These are phyloP conservation scores for Nomada hirtipes DNA, from an alignment of 2,888 invertebrate species.

Conservation along the genomic window DNA sequence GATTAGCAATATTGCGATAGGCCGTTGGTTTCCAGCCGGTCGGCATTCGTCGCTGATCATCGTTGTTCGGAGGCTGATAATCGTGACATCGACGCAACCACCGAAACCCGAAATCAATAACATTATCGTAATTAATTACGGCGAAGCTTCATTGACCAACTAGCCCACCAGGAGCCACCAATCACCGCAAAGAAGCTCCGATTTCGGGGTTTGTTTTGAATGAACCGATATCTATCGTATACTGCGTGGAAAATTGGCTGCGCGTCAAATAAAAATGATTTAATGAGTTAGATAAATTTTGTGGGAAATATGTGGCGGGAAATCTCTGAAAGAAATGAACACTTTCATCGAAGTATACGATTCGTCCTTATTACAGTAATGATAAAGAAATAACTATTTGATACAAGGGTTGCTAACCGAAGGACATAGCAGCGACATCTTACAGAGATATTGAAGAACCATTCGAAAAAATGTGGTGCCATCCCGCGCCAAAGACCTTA, in stretches of 20 bases:
- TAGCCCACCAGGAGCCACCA: neutral
- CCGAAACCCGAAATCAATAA: constrained; percentile 49
- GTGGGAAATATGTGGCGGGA: no score
- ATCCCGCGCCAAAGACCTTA: constrained; percentile 2
- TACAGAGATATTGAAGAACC: no score
- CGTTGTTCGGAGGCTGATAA: constrained; percentile 16
- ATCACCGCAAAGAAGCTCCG: neutral
- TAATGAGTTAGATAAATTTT: neutral
- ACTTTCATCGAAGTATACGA: neutral
- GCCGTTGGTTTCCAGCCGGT: constrained; percentile 28
- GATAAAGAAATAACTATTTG: no score
- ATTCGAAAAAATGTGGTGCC: neutral
- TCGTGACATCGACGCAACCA: constrained; percentile 45
- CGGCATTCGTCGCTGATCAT: constrained; percentile 17
- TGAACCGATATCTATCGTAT: no score
- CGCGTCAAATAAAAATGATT: no score
- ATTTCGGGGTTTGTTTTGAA: constrained; percentile 5
- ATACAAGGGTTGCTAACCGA: neutral
- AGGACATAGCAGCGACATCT: neutral
- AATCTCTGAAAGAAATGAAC: neutral
- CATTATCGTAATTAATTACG: constrained; percentile 56
- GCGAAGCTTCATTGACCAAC: constrained; percentile 25
- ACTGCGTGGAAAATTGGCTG: neutral
- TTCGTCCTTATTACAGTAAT: neutral
- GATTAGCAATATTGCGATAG: constrained; percentile 43